Evolutionary conservation across 2,113 vertebrate genomes (phyloP), one percentile per base, ranked within the genome.

Genomic region (Cathartes aura): DNA sequence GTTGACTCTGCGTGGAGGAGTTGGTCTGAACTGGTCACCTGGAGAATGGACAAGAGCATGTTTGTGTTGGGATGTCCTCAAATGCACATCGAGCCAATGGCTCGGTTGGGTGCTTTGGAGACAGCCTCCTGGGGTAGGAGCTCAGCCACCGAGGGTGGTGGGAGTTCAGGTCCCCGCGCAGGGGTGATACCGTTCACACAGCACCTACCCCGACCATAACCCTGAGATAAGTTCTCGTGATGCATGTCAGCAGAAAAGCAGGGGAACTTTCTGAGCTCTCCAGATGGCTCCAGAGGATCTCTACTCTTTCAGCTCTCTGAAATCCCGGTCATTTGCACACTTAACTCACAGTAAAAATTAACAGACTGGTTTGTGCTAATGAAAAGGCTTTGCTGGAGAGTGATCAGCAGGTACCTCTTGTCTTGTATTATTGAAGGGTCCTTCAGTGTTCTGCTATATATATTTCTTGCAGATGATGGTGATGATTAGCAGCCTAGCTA

Each of bases 51-150:
- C 45, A 15, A 0, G 2, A 58, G 62, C 5, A 1, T 3, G 19
- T 58, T 76, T 0, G 5, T n/a, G 48, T 2, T 14, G 68, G 72
- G 36, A 9, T 0, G 1, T 43, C 60, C 34, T 56, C 30, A 32
- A 24, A 8, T 3, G 38, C 18, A 22, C 24, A 1, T 4, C 0
- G 18, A 66, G 67, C 24, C 34, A 3, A 1, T 1, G 14, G 22
- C n/a, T 4, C 1, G 1, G 14, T 2, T 26, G 48, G 40, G 22
- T 29, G 48, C 21, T 16, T 8, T 16, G 16, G 74, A 45, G 32
- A 15, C 4, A 1, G 4, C 17, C 11, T 48, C 9, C n/a, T 59
- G 71, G 45, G 9, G 20, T 2, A 17, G 48, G 24, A 53, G 47
- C 48, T 20, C 55, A 7, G 42, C 50, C 15, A 15, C 55, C 1